Evolutionary conservation across 2,797 vertebrate genomes (phyloP).

Genomic region (Danio choprae): DNA sequence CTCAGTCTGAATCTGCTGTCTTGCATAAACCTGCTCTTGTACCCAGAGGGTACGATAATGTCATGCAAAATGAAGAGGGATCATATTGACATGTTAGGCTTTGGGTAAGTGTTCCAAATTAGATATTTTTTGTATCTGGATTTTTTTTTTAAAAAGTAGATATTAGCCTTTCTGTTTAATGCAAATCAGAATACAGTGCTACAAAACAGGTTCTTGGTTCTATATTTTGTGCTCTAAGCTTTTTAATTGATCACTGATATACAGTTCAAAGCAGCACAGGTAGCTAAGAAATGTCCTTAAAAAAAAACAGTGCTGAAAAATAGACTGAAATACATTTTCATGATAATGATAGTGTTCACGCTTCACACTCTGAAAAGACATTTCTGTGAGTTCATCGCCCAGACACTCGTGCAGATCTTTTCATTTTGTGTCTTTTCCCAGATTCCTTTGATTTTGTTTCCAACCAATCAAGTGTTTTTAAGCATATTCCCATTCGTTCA

Average conservation of each 20-base stretch:
- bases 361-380: background rate
- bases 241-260: conserved; percentile 15
- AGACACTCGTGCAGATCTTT: background rate
- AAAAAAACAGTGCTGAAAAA: background rate
- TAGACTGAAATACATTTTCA: conserved; percentile 12
- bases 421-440: background rate
- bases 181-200: background rate
- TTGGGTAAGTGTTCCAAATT: conserved; percentile 19
- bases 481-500: conserved; percentile 13
- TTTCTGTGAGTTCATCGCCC: background rate
- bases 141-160: too few species aligned
- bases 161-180: background rate
- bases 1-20: conserved; percentile 55
- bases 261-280: background rate
- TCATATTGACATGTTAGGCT: conserved; percentile 50
- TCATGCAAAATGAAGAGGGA: conserved; percentile 59
- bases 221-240: background rate
- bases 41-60: conserved; percentile 65
- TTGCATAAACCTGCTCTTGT: conserved; percentile 60
- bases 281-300: background rate
- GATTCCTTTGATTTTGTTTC: background rate
- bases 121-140: conserved; percentile 7
- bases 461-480: background rate
- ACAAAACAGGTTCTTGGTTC: background rate
- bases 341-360: background rate